Evolutionary conservation across 2,797 vertebrate species (phyloP).

Genomic region (Molossus molossus): DNA sequence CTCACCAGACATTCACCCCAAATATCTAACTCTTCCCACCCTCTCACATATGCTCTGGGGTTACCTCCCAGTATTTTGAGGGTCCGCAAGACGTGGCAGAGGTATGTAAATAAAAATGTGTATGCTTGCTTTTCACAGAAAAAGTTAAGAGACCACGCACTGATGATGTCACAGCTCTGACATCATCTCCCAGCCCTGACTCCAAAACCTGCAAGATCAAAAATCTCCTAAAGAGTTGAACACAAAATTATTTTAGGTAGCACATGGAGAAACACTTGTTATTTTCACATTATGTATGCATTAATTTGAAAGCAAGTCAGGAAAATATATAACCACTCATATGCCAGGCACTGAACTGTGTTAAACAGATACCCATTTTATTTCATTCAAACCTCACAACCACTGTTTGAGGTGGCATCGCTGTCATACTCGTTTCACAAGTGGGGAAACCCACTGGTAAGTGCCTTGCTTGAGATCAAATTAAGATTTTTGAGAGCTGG

Average conservation of each 20-base stretch:
- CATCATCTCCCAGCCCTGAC: no score
- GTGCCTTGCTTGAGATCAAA: neutral
- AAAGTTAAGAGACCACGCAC: neutral
- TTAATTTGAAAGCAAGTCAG: neutral
- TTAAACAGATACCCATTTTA: neutral
- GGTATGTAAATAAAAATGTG: neutral
- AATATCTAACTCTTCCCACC: neutral
- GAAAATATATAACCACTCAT: neutral
- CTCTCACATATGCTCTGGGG: neutral
- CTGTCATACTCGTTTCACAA: constrained; percentile 3
- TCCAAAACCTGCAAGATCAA: neutral
- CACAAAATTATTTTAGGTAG: neutral
- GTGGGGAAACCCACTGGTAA: neutral
- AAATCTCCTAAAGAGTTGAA: neutral
- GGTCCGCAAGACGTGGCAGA: neutral
- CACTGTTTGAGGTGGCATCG: neutral
- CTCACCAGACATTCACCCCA: neutral
- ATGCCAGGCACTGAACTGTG: no score
- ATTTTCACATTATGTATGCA: neutral
- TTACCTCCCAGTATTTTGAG: neutral
- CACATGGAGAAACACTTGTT: neutral
- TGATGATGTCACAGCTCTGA: neutral
- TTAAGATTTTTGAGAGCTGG: neutral
- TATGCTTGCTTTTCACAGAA: neutral
- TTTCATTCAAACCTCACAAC: neutral